A percentile compares a stretch with the other conserved stretches of the same genome.
phyloP scores from a whole-genome alignment of 92 coral and sea anemone genomes.

The Pocillopora meandrina region DNA sequence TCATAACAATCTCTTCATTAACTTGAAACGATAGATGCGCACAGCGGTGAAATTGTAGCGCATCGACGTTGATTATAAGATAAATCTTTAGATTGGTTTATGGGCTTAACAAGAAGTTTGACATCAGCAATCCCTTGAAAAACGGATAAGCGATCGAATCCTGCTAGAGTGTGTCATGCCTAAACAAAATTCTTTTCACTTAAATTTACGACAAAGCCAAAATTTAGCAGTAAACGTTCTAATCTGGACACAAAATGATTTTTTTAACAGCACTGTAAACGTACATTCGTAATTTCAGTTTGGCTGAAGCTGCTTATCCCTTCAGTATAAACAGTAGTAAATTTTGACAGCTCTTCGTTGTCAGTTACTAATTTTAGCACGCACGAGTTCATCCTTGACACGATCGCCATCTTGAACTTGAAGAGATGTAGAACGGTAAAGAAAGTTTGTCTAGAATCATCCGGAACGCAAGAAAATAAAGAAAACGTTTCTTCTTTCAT shows the following conservation, averaged over 20 bases:
- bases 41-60: background rate
- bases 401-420: background rate
- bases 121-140: constrained; percentile 15
- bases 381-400: background rate
- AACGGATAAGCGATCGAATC: background rate
- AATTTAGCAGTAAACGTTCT: background rate
- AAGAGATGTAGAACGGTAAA: constrained; percentile 17
- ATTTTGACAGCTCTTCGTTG: background rate
- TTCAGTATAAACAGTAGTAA: background rate
- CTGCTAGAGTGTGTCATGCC: background rate
- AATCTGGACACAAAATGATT: background rate
- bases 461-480: background rate
- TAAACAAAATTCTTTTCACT: constrained; percentile 1
- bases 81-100: background rate
- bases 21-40: background rate
- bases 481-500: background rate
- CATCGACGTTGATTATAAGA: background rate
- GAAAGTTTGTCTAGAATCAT: constrained; percentile 10
- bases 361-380: constrained; percentile 3
- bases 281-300: background rate
- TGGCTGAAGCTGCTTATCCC: background rate
- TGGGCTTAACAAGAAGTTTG: constrained; percentile 14
- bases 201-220: background rate
- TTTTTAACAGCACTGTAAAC: background rate
- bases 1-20: constrained; percentile 21